Conservation (phyloP, 2,888 invertebrate genomes). For the Antitype chi region DNA sequence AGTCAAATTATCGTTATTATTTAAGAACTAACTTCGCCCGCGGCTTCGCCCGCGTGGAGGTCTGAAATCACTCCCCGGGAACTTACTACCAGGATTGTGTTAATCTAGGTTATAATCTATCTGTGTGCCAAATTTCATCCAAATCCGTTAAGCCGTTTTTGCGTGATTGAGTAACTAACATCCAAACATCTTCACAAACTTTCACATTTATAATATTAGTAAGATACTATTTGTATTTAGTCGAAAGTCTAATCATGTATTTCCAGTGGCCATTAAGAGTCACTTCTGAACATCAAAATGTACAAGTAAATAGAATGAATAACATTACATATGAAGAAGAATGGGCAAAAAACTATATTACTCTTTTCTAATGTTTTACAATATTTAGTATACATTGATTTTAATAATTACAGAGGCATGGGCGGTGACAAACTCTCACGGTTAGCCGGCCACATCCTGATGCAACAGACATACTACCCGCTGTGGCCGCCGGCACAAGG, state of each 20-base stretch:
- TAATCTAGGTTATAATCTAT: no score
- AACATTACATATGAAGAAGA: background rate
- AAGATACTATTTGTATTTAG: background rate
- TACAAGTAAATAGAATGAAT: background rate
- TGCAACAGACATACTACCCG: slow-evolving; percentile 96
- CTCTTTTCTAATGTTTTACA: background rate
- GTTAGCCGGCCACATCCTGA: slow-evolving; percentile 93
- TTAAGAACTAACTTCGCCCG: no score
- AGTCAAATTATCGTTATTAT: background rate
- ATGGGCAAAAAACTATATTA: background rate
- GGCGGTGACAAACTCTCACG: slow-evolving; percentile 93
- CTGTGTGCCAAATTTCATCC: no score
- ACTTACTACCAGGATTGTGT: no score
- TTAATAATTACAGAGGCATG: slow-evolving; percentile 73
- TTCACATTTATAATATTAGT: no score
- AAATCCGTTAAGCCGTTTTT: no score
- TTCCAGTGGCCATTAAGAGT: no score
- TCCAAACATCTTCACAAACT: no score
- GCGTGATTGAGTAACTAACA: no score
- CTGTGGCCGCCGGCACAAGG: slow-evolving; percentile 93
- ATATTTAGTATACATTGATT: background rate
- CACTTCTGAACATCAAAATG: background rate
- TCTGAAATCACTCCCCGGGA: no score
- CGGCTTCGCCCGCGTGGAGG: no score
- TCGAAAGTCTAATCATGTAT: no score